Evolutionary conservation across 2,113 vertebrate species (phyloP), one percentile per base, ranked within the genome.

Genomic region (Anhinga anhinga): DNA sequence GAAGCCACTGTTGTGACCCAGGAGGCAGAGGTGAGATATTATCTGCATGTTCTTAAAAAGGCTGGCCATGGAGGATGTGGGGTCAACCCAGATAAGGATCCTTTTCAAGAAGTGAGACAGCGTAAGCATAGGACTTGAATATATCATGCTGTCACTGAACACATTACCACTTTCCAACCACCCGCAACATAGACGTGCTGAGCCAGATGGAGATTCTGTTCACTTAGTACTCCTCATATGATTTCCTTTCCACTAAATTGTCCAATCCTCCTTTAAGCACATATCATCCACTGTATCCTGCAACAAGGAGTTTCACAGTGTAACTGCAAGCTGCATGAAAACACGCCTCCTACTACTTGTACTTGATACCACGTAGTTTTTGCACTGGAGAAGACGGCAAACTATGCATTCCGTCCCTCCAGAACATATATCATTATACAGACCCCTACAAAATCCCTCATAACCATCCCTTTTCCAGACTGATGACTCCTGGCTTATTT

Each of bases 121-220:
- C 10, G 15, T 4, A 63, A 82, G 45, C 9, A 20, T 1, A 36
- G 63, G 58, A 50, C 4, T 2, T 1, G 5, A 15, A 6, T 0
- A 0, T 9, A 32, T 38, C 38, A 5, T 15, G 25, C 25, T 50
- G 55, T 36, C 29, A 26, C 26, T 34, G 63, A 86, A 44, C 9
- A 44, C 12, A 8, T 9, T 13, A 53, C 17, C 29, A 3, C 50
- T 8, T 42, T 27, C 61, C 52, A 38, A 7, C 49, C 27, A n/a
- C 38, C 42, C 13, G 2, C 36, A 36, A 62, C 67, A 66, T 1
- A 36, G 15, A 44, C 22, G 10, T 9, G 38, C 65, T 1, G 15
- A 90, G 19, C 11, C 74, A 50, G 42, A 40, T 7, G 15, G 38
- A 96, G 50, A 74, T 49, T 30, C 59, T 8, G 22, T 14, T 47